Base-by-base conservation (phyloP, 2,797 vertebrate species). In the Sebastes itinus region DNA sequence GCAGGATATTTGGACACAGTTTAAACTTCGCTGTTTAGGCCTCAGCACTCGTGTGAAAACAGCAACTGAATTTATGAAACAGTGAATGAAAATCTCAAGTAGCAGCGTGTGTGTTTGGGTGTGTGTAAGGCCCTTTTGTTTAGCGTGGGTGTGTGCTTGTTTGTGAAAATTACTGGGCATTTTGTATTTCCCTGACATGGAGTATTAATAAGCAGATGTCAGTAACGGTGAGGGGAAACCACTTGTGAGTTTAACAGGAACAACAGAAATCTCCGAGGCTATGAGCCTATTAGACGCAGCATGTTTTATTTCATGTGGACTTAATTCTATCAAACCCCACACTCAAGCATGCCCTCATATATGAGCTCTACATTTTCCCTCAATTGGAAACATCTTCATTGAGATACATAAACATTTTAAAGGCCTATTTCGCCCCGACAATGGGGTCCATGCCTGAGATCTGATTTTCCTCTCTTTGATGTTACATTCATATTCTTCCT, bases 401-500 rank as follows among this genome's bases (percentile, higher is more conserved):
- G 64, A 86, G 83, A 89, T 79, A 77, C 72, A 89, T 89, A 92
- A 92, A 88, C 88, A 93, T 58, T 78, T 89, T 90, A 63, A 92
- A 88, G 81, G 86, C 63, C 69, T 62, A 80, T 87, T 89, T 86
- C 10, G 52, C 77, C 84, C 67, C 67, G 59, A 72, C 81, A 61
- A 85, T 86, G 75, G 65, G 72, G 73, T 87, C 76, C 78, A 22
- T 77, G 86, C 72, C 76, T 72, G 72, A 89, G 80, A 92, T 90
- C 78, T 63, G 81, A 92, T 93, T 90, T 89, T 83, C 75, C 65
- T 61, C 77, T 42, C 91, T 94, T 94, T 93, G 91, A 94, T 88
- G 87, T 88, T 60, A 77, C 67, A 52, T 90, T 91, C 90, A 88
- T 88, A 88, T 87, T 88, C 89, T 78, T 78, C 84, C 72, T 87